Evolutionary conservation across 2,797 vertebrate genomes (phyloP).

Genomic region (Hypotaenidia okinawae): DNA sequence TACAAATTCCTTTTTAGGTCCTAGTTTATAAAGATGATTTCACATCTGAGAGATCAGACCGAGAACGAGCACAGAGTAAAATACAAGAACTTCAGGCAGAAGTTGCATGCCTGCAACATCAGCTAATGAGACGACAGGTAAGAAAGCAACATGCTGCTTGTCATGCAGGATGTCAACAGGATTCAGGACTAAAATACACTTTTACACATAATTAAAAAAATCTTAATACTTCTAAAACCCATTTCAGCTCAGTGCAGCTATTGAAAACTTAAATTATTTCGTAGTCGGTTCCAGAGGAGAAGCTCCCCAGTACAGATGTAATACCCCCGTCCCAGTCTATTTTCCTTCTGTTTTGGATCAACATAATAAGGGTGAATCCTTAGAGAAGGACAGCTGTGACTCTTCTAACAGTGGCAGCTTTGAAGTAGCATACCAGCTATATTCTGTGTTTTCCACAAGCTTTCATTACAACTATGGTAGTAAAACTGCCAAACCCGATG

Average conservation of each 20-base stretch:
- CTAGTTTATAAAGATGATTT: constrained; percentile 93
- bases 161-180: not conserved
- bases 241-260: not conserved
- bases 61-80: constrained; percentile 89
- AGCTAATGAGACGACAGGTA: constrained; percentile 83
- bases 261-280: not conserved
- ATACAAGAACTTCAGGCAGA: constrained; percentile 88
- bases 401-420: not conserved
- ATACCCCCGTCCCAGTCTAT: not conserved
- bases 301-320: not conserved
- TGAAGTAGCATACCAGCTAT: not conserved
- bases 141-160: not conserved
- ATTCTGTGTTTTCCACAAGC: not conserved
- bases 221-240: not conserved
- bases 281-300: not conserved
- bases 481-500: not conserved
- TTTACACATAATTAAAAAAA: not conserved
- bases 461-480: not conserved
- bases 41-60: constrained; percentile 88
- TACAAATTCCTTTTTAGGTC: constrained; percentile 75
- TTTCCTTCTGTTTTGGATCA: not conserved
- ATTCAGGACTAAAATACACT: not conserved
- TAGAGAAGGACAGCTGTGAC: not conserved
- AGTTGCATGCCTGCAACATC: constrained; percentile 80
- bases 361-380: not conserved